Conservation (phyloP, 2,888 invertebrate genomes). For the Myopa testacea region DNA sequence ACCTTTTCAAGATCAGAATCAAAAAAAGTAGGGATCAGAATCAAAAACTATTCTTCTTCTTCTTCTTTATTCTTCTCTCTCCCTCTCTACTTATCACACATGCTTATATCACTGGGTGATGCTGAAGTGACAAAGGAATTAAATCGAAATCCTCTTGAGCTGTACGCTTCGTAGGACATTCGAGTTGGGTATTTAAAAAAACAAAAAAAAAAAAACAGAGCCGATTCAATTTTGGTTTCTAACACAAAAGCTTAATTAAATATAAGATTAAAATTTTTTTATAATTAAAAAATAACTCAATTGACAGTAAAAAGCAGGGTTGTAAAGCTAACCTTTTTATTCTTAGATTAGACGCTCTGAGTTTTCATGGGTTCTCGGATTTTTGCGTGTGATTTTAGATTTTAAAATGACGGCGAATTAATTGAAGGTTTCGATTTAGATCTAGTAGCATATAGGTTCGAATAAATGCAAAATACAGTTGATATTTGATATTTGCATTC, state of each 20-base stretch:
- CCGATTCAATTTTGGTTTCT: slow-evolving; percentile 54
- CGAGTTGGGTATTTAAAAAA: slow-evolving; percentile 22
- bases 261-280: slow-evolving; percentile 43
- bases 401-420: no score
- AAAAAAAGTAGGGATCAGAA: slow-evolving; percentile 43
- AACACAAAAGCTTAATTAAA: slow-evolving; percentile 32
- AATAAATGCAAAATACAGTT: no score
- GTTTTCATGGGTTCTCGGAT: no score
- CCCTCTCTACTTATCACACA: slow-evolving; percentile 28
- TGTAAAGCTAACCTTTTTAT: background rate
- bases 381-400: no score
- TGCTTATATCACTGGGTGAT: slow-evolving; percentile 25
- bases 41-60: slow-evolving; percentile 39
- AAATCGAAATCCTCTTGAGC: slow-evolving; percentile 59
- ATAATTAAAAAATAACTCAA: slow-evolving; percentile 38
- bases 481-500: no score
- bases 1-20: slow-evolving; percentile 23
- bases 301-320: slow-evolving; percentile 7
- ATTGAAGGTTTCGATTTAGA: no score
- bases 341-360: no score
- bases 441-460: no score
- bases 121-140: slow-evolving; percentile 58
- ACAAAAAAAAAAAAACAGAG: slow-evolving; percentile 50
- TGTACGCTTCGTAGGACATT: slow-evolving; percentile 53
- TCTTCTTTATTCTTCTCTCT: slow-evolving; percentile 38